Conservation (phyloP, 2,888 invertebrate genomes). For the Pristionchus japonicus region DNA sequence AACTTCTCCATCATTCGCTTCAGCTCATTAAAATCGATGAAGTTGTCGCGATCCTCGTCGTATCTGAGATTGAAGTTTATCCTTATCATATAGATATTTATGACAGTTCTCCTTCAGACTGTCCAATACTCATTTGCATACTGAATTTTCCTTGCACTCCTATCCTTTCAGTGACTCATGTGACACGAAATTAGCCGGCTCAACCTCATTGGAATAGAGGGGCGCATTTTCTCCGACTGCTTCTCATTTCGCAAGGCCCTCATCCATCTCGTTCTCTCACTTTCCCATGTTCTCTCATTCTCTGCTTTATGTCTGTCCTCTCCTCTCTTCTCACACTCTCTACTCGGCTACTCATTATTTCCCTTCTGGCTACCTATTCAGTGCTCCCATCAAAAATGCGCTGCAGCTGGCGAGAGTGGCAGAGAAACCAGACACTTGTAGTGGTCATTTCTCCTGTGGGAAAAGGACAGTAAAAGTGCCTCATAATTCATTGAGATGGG, state of each 20-base stretch:
- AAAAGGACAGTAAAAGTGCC: conserved; percentile 26
- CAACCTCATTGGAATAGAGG: background rate
- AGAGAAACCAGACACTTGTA: background rate
- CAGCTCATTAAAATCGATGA: conserved; percentile 88
- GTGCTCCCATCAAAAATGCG: conserved; percentile 9
- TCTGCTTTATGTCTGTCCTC: background rate
- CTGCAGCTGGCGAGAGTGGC: background rate
- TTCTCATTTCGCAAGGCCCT: conserved; percentile 8
- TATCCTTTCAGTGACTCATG: background rate
- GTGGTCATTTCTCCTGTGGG: background rate
- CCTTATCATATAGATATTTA: too few relatives aligned
- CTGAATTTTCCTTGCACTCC: background rate
- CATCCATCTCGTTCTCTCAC: background rate
- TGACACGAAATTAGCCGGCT: background rate
- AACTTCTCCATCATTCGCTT: conserved; percentile 97
- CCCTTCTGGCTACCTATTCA: background rate
- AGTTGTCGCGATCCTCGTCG: conserved; percentile 81
- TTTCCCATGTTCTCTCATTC: background rate
- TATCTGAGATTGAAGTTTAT: conserved; percentile 50
- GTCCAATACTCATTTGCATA: too few relatives aligned
- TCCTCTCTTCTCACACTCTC: background rate
- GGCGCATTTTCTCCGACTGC: background rate
- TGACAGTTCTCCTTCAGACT: background rate
- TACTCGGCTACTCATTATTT: conserved; percentile 8
- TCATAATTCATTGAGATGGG: conserved; percentile 30